These are phyloP conservation scores for Lepilemur septentrionalis DNA, from an alignment of 2,797 vertebrate species.

Conservation along the genomic window DNA sequence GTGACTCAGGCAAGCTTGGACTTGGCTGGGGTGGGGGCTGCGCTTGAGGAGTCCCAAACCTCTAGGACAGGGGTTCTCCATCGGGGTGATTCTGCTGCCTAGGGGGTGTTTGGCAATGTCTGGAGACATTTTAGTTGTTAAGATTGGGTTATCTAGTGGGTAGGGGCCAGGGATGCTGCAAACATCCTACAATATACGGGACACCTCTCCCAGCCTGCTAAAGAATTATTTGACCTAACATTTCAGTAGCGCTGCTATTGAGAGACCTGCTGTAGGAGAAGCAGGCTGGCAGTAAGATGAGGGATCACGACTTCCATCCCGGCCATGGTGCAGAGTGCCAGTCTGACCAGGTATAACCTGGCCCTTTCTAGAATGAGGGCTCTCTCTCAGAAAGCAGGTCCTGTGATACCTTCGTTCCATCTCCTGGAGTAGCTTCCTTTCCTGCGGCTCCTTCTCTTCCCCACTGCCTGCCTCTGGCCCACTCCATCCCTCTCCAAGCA, in stretches of 20 bases:
- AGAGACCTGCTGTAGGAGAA: not conserved
- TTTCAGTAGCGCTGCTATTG: not conserved
- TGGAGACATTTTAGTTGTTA: not conserved
- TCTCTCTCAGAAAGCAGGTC: not conserved
- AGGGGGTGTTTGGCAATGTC: not conserved
- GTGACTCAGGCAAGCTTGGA: not conserved
- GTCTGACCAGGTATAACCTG: not conserved
- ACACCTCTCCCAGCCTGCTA: too few species aligned
- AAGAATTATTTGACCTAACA: not conserved
- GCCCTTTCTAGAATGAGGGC: not conserved
- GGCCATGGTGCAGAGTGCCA: not conserved
- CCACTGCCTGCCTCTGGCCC: accelerated
- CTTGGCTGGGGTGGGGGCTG: not conserved
- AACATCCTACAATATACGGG: too few species aligned
- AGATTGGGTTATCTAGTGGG: not conserved
- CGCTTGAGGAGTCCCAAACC: not conserved
- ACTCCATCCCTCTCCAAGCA: not conserved
- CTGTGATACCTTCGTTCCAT: accelerated
- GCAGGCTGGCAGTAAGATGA: not conserved
- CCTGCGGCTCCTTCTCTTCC: not conserved
- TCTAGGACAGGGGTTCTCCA: not conserved
- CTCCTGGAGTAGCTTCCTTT: too few species aligned
- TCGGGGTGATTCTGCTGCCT: too few species aligned
- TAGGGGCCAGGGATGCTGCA: not conserved
- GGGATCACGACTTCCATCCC: too few species aligned